Conservation (phyloP, 2,888 invertebrate species). For the Dioctria rufipes region DNA sequence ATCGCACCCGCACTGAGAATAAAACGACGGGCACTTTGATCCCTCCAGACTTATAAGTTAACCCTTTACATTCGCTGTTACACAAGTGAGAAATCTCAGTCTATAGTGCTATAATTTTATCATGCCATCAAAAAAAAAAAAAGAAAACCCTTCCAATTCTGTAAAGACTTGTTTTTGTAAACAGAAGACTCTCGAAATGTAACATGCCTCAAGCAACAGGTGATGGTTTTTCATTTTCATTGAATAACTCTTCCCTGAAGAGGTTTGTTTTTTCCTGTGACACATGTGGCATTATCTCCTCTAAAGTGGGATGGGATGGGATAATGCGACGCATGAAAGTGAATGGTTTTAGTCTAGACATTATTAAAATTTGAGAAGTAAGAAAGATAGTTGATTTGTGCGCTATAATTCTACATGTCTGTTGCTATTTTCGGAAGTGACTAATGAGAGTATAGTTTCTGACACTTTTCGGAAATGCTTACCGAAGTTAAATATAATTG, state of each 20-base stretch:
- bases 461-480: constrained; percentile 5
- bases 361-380: background rate
- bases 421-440: background rate
- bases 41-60: constrained; percentile 1
- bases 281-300: constrained; percentile 4
- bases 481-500: background rate
- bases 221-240: constrained; percentile 35
- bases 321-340: background rate
- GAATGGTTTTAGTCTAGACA: constrained; percentile 14
- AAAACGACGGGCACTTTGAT: background rate
- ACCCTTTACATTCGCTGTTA: constrained; percentile 4
- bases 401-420: background rate
- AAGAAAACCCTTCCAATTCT: background rate
- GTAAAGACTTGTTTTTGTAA: background rate
- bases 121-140: background rate
- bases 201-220: constrained; percentile 32
- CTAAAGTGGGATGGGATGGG: too few species aligned
- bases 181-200: background rate
- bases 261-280: constrained; percentile 1
- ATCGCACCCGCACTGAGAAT: constrained; percentile 3
- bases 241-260: constrained; percentile 10
- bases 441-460: constrained; percentile 6
- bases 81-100: too few species aligned
- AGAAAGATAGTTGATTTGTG: too few species aligned
- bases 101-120: background rate